phyloP scores from a whole-genome alignment of 2,113 vertebrate species.

The Peromyscus californicus region DNA sequence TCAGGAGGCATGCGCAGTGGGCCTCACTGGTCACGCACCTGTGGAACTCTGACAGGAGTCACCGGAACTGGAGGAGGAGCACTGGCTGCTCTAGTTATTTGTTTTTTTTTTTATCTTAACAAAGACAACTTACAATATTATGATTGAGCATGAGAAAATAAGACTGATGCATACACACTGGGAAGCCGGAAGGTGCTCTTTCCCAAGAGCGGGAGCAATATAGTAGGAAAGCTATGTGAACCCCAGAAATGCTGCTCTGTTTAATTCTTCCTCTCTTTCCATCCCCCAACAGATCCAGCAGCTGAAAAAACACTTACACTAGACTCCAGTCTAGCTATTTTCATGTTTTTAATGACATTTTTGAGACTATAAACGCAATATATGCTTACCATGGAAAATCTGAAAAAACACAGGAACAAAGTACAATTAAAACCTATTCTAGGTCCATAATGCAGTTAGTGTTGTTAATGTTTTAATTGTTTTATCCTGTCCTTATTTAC shows the following conservation, averaged over 20 bases:
- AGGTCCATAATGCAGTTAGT: neutral
- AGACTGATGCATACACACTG: neutral
- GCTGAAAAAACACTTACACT: neutral
- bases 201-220: neutral
- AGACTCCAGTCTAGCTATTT: neutral
- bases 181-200: neutral
- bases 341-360: neutral
- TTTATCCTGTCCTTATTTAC: neutral
- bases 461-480: slow-evolving; percentile 11
- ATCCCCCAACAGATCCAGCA: neutral
- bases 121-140: neutral
- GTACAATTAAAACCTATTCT: slow-evolving; percentile 36
- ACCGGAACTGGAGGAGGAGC: neutral
- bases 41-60: neutral
- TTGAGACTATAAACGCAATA: slow-evolving; percentile 36
- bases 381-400: neutral
- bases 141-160: neutral
- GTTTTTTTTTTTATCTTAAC: neutral
- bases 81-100: neutral
- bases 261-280: neutral
- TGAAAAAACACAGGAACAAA: slow-evolving; percentile 5
- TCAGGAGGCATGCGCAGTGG: neutral
- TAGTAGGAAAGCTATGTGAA: neutral
- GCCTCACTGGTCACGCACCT: neutral
- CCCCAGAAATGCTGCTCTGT: neutral